These are phyloP conservation scores for Zenarchopterus dispar DNA, from an alignment of 2,797 vertebrate species.

Conservation along the genomic window DNA sequence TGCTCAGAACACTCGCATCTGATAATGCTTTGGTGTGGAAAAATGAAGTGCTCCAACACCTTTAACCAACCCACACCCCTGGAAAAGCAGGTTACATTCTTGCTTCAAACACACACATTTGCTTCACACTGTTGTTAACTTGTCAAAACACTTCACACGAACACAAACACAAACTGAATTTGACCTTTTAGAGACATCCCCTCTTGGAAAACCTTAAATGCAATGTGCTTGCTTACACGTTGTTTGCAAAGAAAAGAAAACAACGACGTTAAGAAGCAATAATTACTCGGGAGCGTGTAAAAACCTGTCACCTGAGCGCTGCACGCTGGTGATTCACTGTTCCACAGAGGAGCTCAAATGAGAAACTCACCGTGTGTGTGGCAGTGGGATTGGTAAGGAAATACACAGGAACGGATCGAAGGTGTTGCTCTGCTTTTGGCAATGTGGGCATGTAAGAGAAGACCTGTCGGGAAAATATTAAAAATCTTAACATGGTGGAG, in stretches of 20 bases:
- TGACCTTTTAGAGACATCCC: conserved; percentile 1
- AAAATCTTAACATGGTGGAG: conserved; percentile 12
- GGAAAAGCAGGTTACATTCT: conserved; percentile 33
- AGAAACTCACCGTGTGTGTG: conserved; percentile 90
- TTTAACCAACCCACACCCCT: background rate
- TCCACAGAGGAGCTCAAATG: conserved; percentile 33
- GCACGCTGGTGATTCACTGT: background rate
- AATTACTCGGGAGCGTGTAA: conserved; percentile 18
- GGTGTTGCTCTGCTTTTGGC: conserved; percentile 99
- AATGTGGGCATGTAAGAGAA: conserved; percentile 97
- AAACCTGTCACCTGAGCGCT: conserved; percentile 5
- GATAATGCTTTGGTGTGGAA: conserved; percentile 33
- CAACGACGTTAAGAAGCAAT: conserved; percentile 2
- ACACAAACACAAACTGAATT: background rate
- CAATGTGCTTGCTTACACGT: background rate
- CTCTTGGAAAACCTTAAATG: background rate
- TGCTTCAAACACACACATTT: conserved; percentile 8
- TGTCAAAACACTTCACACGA: conserved; percentile 1
- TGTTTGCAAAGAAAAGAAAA: background rate
- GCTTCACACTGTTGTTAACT: conserved; percentile 13
- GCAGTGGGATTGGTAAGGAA: conserved; percentile 96
- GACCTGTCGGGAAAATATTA: conserved; percentile 81
- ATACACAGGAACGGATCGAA: conserved; percentile 99
- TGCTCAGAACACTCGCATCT: background rate
- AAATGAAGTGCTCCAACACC: conserved; percentile 1